These are phyloP conservation scores for Chloropsis cyanopogon DNA, from an alignment of 2,113 vertebrate genomes.

Conservation along the genomic window DNA sequence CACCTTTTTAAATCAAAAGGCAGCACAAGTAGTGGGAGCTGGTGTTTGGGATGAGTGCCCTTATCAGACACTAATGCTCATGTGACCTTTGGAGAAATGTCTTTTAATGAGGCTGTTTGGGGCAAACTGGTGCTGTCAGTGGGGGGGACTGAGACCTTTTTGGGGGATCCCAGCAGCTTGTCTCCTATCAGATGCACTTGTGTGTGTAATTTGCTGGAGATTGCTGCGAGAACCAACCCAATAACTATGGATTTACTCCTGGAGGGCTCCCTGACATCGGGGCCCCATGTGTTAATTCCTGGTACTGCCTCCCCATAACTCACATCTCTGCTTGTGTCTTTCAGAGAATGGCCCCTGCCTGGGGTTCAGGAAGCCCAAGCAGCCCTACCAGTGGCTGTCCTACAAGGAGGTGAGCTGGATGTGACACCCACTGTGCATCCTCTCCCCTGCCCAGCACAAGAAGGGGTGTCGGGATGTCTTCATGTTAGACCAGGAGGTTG, in stretches of 20 bases:
- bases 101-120: background rate
- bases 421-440: too few species aligned
- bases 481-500: fast-evolving
- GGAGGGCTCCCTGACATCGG: background rate
- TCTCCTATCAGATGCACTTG: background rate
- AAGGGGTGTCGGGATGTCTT: background rate
- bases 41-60: background rate
- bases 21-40: background rate
- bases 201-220: background rate
- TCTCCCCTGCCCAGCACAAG: background rate
- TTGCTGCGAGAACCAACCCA: background rate
- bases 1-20: background rate
- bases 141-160: background rate
- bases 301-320: background rate
- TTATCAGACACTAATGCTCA: background rate
- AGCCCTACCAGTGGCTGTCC: constrained; percentile 95
- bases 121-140: background rate
- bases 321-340: background rate
- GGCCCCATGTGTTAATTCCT: background rate
- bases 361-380: constrained; percentile 90
- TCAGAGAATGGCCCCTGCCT: constrained; percentile 92
- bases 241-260: background rate
- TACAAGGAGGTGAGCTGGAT: constrained; percentile 89
- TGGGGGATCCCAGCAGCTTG: fast-evolving
- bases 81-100: background rate